Conservation (phyloP, 2,113 vertebrate species). For the Oreochromis tanganicae region DNA sequence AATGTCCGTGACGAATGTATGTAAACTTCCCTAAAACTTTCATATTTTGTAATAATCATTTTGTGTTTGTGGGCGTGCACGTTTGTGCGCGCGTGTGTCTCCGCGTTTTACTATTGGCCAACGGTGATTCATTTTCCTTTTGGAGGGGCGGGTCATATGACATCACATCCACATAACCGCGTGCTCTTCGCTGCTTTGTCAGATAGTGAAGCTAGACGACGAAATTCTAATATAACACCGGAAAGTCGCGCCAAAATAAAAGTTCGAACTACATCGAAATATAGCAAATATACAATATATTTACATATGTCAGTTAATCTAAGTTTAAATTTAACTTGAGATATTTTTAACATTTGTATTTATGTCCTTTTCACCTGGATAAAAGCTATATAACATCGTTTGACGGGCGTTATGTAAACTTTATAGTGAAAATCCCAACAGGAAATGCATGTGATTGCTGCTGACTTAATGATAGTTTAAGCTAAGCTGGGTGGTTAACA, state of each 20-base stretch:
- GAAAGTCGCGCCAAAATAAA: neutral
- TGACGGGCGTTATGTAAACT: neutral
- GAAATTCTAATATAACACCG: neutral
- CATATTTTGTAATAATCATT: neutral
- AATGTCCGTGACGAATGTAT: neutral
- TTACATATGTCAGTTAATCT: neutral
- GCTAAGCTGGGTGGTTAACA: neutral
- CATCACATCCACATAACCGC: constrained; percentile 52
- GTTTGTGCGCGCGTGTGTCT: neutral
- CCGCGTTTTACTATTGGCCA: neutral
- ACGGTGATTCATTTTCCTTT: neutral
- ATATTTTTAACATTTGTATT: neutral
- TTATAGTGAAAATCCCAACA: constrained; percentile 13
- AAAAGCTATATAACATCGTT: neutral
- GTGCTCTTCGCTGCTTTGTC: constrained; percentile 16
- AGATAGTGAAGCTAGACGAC: constrained; percentile 16
- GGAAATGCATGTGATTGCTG: neutral
- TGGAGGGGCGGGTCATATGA: neutral
- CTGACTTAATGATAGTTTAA: neutral
- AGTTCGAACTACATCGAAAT: neutral
- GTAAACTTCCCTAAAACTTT: neutral
- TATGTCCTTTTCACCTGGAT: neutral
- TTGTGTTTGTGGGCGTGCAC: neutral
- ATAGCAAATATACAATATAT: neutral
- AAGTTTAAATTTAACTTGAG: neutral